Evolutionary conservation across 2,797 vertebrate species (phyloP), one percentile per base, ranked within the genome.

Genomic region (Macropus fuliginosus): DNA sequence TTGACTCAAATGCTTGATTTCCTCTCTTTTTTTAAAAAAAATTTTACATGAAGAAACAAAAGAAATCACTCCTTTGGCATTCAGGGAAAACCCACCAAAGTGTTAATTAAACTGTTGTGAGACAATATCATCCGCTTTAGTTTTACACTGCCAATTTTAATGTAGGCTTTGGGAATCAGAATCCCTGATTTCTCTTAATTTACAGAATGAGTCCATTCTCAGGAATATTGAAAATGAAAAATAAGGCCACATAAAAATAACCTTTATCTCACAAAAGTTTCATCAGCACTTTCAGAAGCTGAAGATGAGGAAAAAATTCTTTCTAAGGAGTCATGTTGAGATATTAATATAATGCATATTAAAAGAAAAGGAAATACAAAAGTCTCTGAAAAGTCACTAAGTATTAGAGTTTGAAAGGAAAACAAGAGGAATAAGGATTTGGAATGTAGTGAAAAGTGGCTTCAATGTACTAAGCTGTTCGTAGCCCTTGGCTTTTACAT

Each of bases 31-130:
- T 94, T 94, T 94, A 81, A 93, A 46, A 31, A 34, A 40, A 81
- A 50, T 96, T 94, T 97, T 95, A 31, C 56, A 94, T 94, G 34
- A 93, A 96, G 94, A 92, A 52, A 57, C 95, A 97, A 87, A 91
- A 94, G 8, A 91, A 97, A 95, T 81, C 57, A 96, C 0, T 95
- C 34, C 59, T 92, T 95, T 96, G 94, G 94, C 54, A 95, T 90
- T 94, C 6, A 14, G 24, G 13, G 40, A 31, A 50, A 56, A 81
- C 54, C 29, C 24, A 91, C 50, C 50, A 62, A 98, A 94, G 56
- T 97, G 90, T 92, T 98, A 98, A 97, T 98, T 97, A 97, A 96
- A 98, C 40, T 93, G 57, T 94, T 94, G 59, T 92, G 91, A 62
- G 97, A 95, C 87, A 97, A n/a, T 96, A 94, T 98, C 96, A 94